Base-by-base conservation (phyloP, 2,888 invertebrate species). In the Brenthis daphne region DNA sequence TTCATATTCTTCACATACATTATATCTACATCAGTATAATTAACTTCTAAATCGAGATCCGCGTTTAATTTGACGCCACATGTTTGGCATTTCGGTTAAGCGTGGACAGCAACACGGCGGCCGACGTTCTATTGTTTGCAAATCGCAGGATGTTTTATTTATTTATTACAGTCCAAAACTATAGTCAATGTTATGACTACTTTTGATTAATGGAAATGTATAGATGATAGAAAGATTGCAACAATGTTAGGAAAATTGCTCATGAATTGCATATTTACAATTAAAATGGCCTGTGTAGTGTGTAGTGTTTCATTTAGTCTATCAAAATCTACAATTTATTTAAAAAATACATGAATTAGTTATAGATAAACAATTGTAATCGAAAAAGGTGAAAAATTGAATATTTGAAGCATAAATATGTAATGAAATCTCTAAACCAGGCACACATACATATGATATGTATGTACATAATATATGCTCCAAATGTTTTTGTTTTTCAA, bases 61-160 rank as follows among this genome's bases (percentile, higher is more conserved):
- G 81, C 82, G 82, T 87, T 86, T 85, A 83, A 87, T 87, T 87
- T 89, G 84, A 88, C 83, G 82, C 85, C 80, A 79, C 82, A 81
- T 82, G 80, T 84, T 83, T 83, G 86, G 85, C 82, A 78, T 84
- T 81, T 88, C 81, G 85, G 86, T 86, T 84, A 86, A 84, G 79
- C 77, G 73, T 72, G 73, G 88, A 86, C 87, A 84, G 83, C 77
- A 78, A 90, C 89, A 87, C 82, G 84, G 86, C 85, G 82, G 83
- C 79, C 83, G 83, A 92, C 92, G 91, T 82, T 87, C 89, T 80
- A 93, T 92, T 93, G 92, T 92, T 92, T 93, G 92, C 90, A 90
- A 92, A 92, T 93, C 79, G 77, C 80, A 81, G 87, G 87, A 87
- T 80, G 83, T 78, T 82, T 80, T 80, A 79, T 81, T 81, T 81